Evolutionary conservation across 2,113 vertebrate genomes (phyloP).

Genomic region (Pangasianodon gigas): DNA sequence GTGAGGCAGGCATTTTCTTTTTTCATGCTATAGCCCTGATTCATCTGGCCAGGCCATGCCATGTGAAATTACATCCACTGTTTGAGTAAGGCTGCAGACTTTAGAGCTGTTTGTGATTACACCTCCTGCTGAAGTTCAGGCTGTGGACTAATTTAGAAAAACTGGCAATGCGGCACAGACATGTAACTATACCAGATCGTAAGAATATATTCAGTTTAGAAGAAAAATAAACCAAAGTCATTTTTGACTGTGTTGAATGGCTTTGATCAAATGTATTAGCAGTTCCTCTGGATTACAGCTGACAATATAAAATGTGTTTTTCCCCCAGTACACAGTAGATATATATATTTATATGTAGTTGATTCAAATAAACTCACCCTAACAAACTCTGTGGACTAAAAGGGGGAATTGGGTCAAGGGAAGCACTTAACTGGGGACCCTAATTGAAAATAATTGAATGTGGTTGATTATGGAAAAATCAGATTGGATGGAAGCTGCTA

Average conservation of each 20-base stretch:
- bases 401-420: neutral
- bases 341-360: neutral
- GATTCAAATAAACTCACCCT: neutral
- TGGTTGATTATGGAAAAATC: neutral
- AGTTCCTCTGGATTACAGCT: neutral
- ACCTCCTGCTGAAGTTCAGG: slow-evolving; percentile 51
- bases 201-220: neutral
- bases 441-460: neutral
- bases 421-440: neutral
- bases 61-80: slow-evolving; percentile 54
- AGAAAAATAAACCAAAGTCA: neutral
- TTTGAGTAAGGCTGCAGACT: slow-evolving; percentile 46
- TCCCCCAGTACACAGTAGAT: neutral
- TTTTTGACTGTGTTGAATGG: neutral
- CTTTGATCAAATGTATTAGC: neutral
- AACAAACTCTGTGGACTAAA: neutral
- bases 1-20: slow-evolving; percentile 28
- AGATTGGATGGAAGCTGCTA: neutral
- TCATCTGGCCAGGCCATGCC: slow-evolving; percentile 42
- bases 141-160: slow-evolving; percentile 45
- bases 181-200: neutral
- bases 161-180: slow-evolving; percentile 35
- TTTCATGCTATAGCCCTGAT: slow-evolving; percentile 37
- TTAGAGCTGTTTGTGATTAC: slow-evolving; percentile 64
- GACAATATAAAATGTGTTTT: neutral